Evolutionary conservation across 2,888 invertebrate genomes (phyloP), one percentile per base, ranked within the genome.

Genomic region (Timema podura): DNA sequence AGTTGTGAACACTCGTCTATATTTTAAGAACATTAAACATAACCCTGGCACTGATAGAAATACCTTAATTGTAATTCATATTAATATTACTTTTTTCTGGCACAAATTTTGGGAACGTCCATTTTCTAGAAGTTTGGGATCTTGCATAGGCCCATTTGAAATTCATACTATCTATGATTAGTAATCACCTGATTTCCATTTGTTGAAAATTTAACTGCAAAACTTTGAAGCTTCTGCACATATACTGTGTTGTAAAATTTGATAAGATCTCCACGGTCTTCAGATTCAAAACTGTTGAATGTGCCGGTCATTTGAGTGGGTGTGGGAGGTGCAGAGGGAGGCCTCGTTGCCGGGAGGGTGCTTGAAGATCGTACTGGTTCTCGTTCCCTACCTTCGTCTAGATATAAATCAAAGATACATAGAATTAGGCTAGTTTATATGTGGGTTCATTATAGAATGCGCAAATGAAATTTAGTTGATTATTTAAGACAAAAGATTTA

Each of bases 221-320:
- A 93, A 72, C 86, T 87, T 77, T 92, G 91, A 82, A 96, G 91
- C 79, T 88, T 88, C 73, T 88, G 88, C 68, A 96, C 92, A 80
- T 93, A 97, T 65, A 94, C 90, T 66, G 86, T 88, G 80, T 99
- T 99, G 81, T 99, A 99, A 81, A 98, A 98, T 79, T 90, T 88
- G 76, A 98, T 97, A 72, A 98, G 87, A 83, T 98, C 97, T 13
- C 93, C 94, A 76, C 93, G 85, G 77, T 88, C 88, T 75, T 87
- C 87, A 46, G 78, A 79, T 54, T 81, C 80, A 75, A 81, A 84
- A 74, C 80, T 82, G 54, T 83, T 81, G 1, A 83, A 83, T 0
- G 85, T 83, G 11, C 85, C 85, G 0, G 85, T 83, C 78, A 86
- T 80, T 57, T 83, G 82, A 8, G 86, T 86, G 1, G 87, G 87